Evolutionary conservation across 1,140 invertebrate genomes (phyloP).

Genomic region (Drosophila watanabei): DNA sequence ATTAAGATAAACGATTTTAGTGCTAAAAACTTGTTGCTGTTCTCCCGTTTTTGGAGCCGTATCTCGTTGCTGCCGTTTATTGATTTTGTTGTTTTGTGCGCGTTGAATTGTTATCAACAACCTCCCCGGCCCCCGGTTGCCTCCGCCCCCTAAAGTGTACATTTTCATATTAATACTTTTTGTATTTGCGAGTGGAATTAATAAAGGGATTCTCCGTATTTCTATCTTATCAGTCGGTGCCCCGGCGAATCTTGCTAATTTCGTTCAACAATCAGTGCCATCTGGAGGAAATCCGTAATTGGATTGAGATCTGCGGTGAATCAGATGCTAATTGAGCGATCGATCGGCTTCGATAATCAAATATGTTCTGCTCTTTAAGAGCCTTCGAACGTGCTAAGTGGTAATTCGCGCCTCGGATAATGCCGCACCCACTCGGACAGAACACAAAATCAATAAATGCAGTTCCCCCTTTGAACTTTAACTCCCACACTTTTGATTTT

Average conservation of each 20-base stretch:
- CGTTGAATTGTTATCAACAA: conserved; percentile 34
- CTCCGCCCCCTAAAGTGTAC: neutral
- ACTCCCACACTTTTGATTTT: neutral
- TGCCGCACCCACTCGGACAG: conserved; percentile 34
- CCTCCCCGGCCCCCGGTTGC: neutral
- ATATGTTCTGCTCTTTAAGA: neutral
- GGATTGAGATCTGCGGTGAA: conserved; percentile 16
- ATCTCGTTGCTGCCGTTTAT: conserved; percentile 34
- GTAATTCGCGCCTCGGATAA: conserved; percentile 22
- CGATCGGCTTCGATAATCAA: conserved; percentile 22
- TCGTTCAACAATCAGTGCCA: conserved; percentile 11
- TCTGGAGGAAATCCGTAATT: conserved; percentile 25
- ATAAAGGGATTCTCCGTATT: neutral
- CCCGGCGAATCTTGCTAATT: conserved; percentile 33
- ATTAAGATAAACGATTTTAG: conserved; percentile 12
- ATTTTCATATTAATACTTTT: conserved; percentile 21
- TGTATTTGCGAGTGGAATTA: conserved; percentile 28
- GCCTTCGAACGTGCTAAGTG: conserved; percentile 20
- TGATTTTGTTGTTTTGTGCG: conserved; percentile 50
- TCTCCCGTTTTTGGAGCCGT: neutral
- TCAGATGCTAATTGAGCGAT: conserved; percentile 39
- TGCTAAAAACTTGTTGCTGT: conserved; percentile 41
- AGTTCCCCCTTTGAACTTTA: conserved; percentile 21
- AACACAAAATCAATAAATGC: conserved; percentile 59
- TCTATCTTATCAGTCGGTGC: conserved; percentile 32